phyloP scores from a whole-genome alignment of 2,888 invertebrate species.

The Idaea straminata region DNA sequence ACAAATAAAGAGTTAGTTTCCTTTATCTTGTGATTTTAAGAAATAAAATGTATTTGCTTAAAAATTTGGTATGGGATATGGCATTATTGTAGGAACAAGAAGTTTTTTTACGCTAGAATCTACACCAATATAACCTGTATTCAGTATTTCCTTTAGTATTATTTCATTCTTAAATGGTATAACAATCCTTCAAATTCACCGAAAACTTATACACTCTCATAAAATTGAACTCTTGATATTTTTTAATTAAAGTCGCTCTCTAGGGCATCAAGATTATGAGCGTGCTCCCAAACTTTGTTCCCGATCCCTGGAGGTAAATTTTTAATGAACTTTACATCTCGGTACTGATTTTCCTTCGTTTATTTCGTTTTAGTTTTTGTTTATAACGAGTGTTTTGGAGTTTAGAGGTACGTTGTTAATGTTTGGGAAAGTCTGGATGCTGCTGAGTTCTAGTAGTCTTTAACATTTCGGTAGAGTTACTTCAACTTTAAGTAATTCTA shows the following conservation, averaged over 20 bases:
- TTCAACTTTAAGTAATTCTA: not conserved
- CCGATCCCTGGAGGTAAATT: slow-evolving; percentile 29
- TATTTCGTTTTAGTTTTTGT: slow-evolving; percentile 19
- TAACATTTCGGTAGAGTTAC: not conserved
- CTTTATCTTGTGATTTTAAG: too few species aligned
- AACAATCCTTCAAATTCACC: not conserved
- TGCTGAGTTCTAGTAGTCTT: not conserved
- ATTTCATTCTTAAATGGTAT: not conserved
- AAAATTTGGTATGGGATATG: too few species aligned
- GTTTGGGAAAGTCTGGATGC: not conserved
- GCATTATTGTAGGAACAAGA: too few species aligned
- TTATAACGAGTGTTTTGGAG: slow-evolving; percentile 19
- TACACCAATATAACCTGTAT: too few species aligned
- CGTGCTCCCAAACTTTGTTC: slow-evolving; percentile 23
- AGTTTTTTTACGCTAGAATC: too few species aligned
- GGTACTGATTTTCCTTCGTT: slow-evolving; percentile 24
- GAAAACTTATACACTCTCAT: slow-evolving; percentile 13
- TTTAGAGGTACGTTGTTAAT: slow-evolving; percentile 8
- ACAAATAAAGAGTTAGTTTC: too few species aligned
- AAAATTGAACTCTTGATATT: slow-evolving; percentile 12
- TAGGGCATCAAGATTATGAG: slow-evolving; percentile 33
- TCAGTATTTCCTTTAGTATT: not conserved
- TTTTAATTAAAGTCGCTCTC: slow-evolving; percentile 31
- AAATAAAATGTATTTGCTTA: too few species aligned
- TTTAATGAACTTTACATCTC: slow-evolving; percentile 29